These are phyloP conservation scores for Stenolophus ochropezus DNA, from an alignment of 2,888 invertebrate species.

Conservation along the genomic window DNA sequence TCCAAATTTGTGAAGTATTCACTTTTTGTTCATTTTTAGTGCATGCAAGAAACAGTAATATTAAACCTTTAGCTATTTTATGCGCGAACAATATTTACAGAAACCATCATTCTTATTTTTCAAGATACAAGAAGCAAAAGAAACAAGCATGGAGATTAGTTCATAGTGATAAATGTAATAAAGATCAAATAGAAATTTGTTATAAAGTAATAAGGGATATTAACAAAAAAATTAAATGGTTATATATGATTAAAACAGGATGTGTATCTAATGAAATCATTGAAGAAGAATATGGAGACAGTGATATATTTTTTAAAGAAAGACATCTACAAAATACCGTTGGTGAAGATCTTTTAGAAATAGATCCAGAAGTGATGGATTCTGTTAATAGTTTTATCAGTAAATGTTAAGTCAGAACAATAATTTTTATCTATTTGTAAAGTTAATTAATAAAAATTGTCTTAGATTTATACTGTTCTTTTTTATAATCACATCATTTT, in stretches of 20 bases:
- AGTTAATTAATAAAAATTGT: too few relatives aligned
- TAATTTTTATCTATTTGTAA: too few relatives aligned
- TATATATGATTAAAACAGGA: conserved; percentile 69
- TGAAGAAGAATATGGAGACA: conserved; percentile 68
- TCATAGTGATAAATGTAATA: conserved; percentile 65
- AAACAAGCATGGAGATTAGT: conserved; percentile 69
- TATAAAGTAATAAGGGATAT: conserved; percentile 68
- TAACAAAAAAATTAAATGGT: conserved; percentile 69
- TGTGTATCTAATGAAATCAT: conserved; percentile 68
- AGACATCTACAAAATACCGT: conserved; percentile 65
- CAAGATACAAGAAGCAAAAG: conserved; percentile 67
- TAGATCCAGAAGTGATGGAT: conserved; percentile 52
- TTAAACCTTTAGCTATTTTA: conserved; percentile 67
- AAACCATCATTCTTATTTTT: conserved; percentile 66
- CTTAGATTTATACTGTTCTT: too few relatives aligned
- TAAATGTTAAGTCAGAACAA: conserved; percentile 39
- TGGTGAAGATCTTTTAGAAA: conserved; percentile 65
- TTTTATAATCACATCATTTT: too few relatives aligned
- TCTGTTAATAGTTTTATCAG: conserved; percentile 39
- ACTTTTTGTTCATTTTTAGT: not conserved
- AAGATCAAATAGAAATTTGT: conserved; percentile 65
- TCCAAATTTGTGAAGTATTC: too few relatives aligned
- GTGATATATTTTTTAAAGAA: conserved; percentile 68
- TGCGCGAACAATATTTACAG: conserved; percentile 68
- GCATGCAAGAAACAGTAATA: conserved; percentile 57